Conservation (phyloP, 64 coral and sea anemone genomes). For the Montipora sp. region DNA sequence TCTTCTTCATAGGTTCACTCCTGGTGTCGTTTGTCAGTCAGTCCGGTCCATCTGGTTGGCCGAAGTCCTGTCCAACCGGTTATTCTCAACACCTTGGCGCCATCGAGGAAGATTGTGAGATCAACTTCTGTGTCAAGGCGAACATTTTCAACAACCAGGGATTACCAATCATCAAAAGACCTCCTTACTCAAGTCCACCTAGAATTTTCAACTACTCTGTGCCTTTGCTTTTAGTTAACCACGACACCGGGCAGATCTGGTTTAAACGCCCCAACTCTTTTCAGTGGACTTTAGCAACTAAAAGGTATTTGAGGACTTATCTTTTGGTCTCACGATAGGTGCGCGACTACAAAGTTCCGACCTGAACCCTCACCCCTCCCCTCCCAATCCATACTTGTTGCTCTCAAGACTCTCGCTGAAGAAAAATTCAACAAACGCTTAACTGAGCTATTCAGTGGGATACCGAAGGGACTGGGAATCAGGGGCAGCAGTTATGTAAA, state of each 20-base stretch:
- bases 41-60: conserved; percentile 67
- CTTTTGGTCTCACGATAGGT: no score
- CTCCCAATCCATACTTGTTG: no score
- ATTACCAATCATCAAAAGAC: conserved; percentile 77
- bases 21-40: conserved; percentile 19
- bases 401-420: no score
- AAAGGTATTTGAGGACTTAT: not conserved
- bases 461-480: no score
- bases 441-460: no score
- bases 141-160: conserved; percentile 66
- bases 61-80: conserved; percentile 84
- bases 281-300: not conserved
- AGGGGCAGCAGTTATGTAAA: no score
- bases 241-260: conserved; percentile 50
- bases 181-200: conserved; percentile 67
- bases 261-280: not conserved
- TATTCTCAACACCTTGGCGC: conserved; percentile 88
- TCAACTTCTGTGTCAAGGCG: conserved; percentile 78
- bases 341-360: no score
- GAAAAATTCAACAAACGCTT: no score
- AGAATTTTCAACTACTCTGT: conserved; percentile 71
- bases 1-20: not conserved
- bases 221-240: conserved; percentile 78
- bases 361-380: no score
- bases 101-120: conserved; percentile 89